Evolutionary conservation across 2,797 vertebrate species (phyloP).

Genomic region (Thaleichthys pacificus): DNA sequence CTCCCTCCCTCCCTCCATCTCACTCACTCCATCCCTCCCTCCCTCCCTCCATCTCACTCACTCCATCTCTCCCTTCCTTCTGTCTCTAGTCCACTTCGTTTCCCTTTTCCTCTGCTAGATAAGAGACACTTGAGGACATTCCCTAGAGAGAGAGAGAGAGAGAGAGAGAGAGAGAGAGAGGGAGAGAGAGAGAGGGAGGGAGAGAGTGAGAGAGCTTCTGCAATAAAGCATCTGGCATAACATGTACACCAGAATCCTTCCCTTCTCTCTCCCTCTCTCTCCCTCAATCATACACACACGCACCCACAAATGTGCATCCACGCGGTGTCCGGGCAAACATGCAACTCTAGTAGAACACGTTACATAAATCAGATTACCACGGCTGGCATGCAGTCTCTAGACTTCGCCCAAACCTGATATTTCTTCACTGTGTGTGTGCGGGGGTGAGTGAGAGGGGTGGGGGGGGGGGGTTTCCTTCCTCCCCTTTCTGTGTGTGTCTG

Average conservation of each 20-base stretch:
- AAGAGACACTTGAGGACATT: slow-evolving; percentile 54
- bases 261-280: slow-evolving; percentile 10
- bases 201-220: slow-evolving; percentile 26
- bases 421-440: not conserved
- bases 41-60: not conserved
- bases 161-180: too few species aligned
- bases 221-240: slow-evolving; percentile 63
- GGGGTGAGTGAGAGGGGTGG: not conserved
- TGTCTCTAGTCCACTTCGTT: slow-evolving; percentile 2
- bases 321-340: slow-evolving; percentile 47
- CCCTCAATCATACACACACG: slow-evolving; percentile 8
- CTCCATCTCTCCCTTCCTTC: not conserved
- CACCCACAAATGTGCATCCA: slow-evolving; percentile 13
- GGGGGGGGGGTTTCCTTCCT: not conserved
- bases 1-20: not conserved
- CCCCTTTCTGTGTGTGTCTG: slow-evolving; percentile 11
- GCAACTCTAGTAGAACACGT: slow-evolving; percentile 47
- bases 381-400: slow-evolving; percentile 51
- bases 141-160: slow-evolving; percentile 37
- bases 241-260: slow-evolving; percentile 47
- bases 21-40: not conserved
- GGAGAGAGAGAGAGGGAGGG: not conserved
- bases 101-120: slow-evolving; percentile 25
- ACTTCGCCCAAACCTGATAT: slow-evolving; percentile 10
- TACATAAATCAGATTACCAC: slow-evolving; percentile 66